These are phyloP conservation scores for Bubo blakistoni DNA, from an alignment of 2,113 vertebrate species.

Conservation along the genomic window DNA sequence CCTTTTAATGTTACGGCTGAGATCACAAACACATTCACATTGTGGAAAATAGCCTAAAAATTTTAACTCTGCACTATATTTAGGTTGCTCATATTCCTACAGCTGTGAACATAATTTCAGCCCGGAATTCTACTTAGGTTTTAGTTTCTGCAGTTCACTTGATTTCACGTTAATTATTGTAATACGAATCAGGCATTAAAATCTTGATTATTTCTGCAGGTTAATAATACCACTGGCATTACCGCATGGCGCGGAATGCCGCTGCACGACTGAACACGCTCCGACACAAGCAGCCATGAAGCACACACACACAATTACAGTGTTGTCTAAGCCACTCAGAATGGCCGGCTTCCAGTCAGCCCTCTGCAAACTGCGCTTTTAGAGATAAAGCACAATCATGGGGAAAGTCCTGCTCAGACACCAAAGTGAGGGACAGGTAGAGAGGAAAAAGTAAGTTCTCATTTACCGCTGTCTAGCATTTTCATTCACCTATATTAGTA, in stretches of 20 bases:
- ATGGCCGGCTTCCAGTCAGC: not conserved
- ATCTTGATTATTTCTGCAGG: not conserved
- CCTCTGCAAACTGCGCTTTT: not conserved
- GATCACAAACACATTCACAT: not conserved
- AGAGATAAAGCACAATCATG: not conserved
- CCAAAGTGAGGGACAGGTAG: not conserved
- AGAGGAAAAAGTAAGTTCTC: not conserved
- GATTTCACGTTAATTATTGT: not conserved
- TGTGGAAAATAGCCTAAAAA: not conserved
- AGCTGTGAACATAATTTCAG: not conserved
- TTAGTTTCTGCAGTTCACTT: not conserved
- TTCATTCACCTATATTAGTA: rapidly evolving
- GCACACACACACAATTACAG: not conserved
- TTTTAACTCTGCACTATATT: not conserved
- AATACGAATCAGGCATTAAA: not conserved
- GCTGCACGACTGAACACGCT: rapidly evolving
- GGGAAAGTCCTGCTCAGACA: not conserved
- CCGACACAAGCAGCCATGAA: rapidly evolving
- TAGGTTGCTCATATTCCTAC: not conserved
- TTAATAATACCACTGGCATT: not conserved
- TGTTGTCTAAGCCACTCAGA: not conserved
- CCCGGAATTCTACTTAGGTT: not conserved
- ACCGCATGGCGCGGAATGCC: rapidly evolving
- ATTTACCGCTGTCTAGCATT: no score
- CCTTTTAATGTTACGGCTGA: not conserved